Conservation (phyloP, 2,888 invertebrate genomes). For the Nephrotoma guestfalica region DNA sequence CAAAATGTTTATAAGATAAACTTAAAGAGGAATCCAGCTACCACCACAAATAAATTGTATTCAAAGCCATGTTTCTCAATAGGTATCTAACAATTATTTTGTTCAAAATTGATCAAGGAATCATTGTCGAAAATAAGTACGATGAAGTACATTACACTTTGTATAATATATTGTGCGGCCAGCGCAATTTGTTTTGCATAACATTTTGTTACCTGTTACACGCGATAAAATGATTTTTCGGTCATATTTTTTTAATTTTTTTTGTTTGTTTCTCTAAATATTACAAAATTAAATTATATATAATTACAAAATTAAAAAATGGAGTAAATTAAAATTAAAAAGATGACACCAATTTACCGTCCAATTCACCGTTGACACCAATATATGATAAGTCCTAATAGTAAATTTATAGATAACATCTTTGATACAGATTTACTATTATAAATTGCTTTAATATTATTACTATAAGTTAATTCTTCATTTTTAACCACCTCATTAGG, state of each 20-base stretch:
- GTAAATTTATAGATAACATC: not conserved
- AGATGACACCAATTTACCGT: not conserved
- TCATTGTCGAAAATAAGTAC: too few relatives aligned
- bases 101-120: too few relatives aligned
- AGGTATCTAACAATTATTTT: too few relatives aligned
- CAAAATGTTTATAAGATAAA: too few relatives aligned
- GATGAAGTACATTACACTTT: too few relatives aligned
- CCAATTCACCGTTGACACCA: conserved; percentile 13
- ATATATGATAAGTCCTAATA: not conserved
- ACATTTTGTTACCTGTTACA: not conserved
- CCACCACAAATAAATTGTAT: too few relatives aligned
- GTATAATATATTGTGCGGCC: not conserved
- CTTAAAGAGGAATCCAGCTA: too few relatives aligned
- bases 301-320: not conserved
- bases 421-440: not conserved
- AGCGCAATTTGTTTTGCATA: not conserved
- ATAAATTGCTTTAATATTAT: conserved; percentile 19
- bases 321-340: not conserved
- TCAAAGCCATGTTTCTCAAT: too few relatives aligned
- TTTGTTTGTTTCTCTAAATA: not conserved
- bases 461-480: conserved; percentile 72
- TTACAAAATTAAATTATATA: not conserved
- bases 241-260: not conserved
- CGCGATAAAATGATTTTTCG: not conserved
- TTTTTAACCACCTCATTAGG: conserved; percentile 89